Evolutionary conservation across 2,113 vertebrate species (phyloP).

Genomic region (Synodontis membranacea): DNA sequence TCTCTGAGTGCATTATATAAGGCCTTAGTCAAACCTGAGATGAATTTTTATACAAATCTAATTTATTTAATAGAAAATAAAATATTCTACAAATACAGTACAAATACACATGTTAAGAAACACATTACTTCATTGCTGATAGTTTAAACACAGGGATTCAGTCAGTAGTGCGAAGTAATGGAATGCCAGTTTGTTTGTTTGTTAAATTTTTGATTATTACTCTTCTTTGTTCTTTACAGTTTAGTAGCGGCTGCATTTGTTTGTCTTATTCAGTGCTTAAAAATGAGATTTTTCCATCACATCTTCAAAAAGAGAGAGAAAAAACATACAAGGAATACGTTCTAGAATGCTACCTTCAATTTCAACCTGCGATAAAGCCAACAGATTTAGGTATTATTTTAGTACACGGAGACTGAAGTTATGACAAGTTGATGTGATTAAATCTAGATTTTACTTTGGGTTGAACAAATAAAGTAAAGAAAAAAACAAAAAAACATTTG

Average conservation of each 20-base stretch:
- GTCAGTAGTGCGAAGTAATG: constrained; percentile 5
- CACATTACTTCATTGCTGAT: background rate
- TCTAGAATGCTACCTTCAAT: background rate
- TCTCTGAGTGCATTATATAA: background rate
- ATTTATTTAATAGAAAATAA: constrained; percentile 43
- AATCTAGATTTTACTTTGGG: background rate
- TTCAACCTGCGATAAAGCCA: background rate
- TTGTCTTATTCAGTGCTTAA: background rate
- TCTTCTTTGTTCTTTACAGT: background rate
- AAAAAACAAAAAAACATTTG: background rate
- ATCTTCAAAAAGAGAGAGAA: background rate
- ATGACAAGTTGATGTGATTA: background rate
- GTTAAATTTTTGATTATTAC: background rate
- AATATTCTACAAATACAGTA: constrained; percentile 24
- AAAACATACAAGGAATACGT: background rate
- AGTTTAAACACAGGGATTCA: background rate
- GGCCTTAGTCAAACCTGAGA: background rate
- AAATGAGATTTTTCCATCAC: background rate
- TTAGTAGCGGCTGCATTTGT: background rate
- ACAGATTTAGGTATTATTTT: background rate
- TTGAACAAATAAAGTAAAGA: background rate
- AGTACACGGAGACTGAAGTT: background rate
- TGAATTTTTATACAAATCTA: background rate
- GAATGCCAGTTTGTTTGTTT: background rate
- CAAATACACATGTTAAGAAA: constrained; percentile 11